Conservation (phyloP, 2,113 vertebrate species). For the Ptilonorhynchus violaceus region DNA sequence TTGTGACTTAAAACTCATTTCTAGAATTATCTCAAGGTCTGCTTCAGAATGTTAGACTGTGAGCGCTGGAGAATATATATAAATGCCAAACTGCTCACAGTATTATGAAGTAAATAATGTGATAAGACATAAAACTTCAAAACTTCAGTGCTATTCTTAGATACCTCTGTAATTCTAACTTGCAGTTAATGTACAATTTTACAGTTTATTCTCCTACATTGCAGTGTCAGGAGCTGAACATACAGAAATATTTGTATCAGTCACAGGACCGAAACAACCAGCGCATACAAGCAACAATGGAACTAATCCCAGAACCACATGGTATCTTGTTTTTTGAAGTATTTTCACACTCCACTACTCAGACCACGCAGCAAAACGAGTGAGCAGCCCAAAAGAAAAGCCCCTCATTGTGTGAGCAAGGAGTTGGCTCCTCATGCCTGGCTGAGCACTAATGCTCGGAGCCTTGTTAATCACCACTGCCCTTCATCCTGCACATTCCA, state of each 20-base stretch:
- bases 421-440: conserved; percentile 62
- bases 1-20: neutral
- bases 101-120: neutral
- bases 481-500: conserved; percentile 46
- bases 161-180: neutral
- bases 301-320: neutral
- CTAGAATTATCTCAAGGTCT: neutral
- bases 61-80: neutral
- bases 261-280: neutral
- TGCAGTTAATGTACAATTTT: neutral
- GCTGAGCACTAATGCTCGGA: conserved; percentile 55
- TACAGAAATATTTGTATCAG: neutral
- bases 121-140: neutral
- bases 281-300: neutral
- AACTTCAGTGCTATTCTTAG: neutral
- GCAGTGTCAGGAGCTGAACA: neutral
- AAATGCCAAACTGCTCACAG: neutral
- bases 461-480: conserved; percentile 46
- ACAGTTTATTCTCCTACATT: neutral
- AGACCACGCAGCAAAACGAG: neutral
- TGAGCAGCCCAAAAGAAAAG: conserved; percentile 9
- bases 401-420: neutral
- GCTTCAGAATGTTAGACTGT: neutral
- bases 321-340: neutral
- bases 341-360: conserved; percentile 33